Base-by-base conservation (phyloP, 1,140 invertebrate species). In the Sycophila sp. region DNA sequence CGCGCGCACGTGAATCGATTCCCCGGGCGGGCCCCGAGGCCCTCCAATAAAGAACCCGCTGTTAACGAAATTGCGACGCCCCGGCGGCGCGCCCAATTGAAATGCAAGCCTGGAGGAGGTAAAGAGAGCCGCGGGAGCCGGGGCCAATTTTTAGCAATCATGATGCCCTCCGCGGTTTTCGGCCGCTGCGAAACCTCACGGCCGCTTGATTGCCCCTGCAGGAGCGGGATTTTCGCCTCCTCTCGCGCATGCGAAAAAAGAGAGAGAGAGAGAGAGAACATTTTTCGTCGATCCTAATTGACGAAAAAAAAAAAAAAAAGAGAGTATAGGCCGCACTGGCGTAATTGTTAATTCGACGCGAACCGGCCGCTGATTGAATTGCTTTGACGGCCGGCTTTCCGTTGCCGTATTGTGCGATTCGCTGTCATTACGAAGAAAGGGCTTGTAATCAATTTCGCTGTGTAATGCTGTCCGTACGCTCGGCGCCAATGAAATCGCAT, bases 11-110 rank as follows among this genome's bases (percentile, higher is more conserved):
- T 22, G 34, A 28, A 38, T 40, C 34, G 47, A 28, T 40, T 36
- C 34, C 32, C 22, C 8, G n/a, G 4, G 34, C 30, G 63, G 53
- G 32, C 55, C 22, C 10, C 30, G 15, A 15, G 34, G 24, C 19
- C 58, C 65, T 47, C 28, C 65, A 59, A 68, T 59, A 68, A 59
- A 59, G 65, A 68, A 68, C 65, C 65, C 55, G 55, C 65, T 68
- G 65, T 68, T 68, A 68, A 49, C 65, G 24, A 68, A 68, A 68
- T 68, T 68, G 65, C 65, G 55, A 51, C 53, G 42, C 55, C 36
- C 42, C 49, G 36, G 42, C 17, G 51, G 10, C 40, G 40, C 1
- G n/a, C 19, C 17, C 8, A 66, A 66, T 68, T 49, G 55, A 58
- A 68, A 47, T 24, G 65, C 55, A 58, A 42, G 51, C 63, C 32